Base-by-base conservation (phyloP, 30 jellyfish, hydroid and myxozoan genomes). In the Cassiopea andromeda region DNA sequence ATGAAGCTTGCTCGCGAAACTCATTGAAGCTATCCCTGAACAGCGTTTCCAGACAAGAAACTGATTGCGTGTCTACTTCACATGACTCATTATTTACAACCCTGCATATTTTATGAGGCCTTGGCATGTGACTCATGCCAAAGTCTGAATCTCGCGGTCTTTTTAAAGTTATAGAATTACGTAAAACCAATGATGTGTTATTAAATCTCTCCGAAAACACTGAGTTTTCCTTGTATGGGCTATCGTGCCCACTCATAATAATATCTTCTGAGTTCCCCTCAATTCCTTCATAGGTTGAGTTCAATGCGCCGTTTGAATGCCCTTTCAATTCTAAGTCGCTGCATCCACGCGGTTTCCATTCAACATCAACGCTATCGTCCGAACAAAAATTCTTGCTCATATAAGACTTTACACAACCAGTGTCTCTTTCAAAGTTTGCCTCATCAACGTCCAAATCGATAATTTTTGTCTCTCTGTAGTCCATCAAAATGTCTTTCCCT, bases 261-360 rank as follows among this genome's bases (percentile, higher is more conserved):
- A 5, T n/a, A 46, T 48, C 73, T 7, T 68, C n/a, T 14, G 54
- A 49, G 73, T n/a, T 58, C 49, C 49, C 74, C 4, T 48, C 50
- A 1, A 16, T 5, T 13, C 48, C 2, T 68, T 27, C 10, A 43
- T 19, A 69, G 38, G 18, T 12, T 83, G n/a, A 71, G 18, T 18
- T 38, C 84, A 83, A n/a, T 48, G 38, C 84, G 7, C 83, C 27
- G 69, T 68, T 77, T 19, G 57, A 48, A 73, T 83, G 69, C 19
- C 49, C 77, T 38, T 8, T 83, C 46, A 47, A 47, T 45, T 83
- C 84, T 13, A 72, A 83, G 69, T 83, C 91, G 84, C 64, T 73
- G 66, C 76, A 77, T 46, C 85, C 94, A 87, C 90, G 94, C 94
- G 94, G 94, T 78, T 87, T 87, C 94, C 94, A 87, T 87, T 87